Evolutionary conservation across 2,888 invertebrate genomes (phyloP), one percentile per base, ranked within the genome.

Genomic region (Clanis bilineata): DNA sequence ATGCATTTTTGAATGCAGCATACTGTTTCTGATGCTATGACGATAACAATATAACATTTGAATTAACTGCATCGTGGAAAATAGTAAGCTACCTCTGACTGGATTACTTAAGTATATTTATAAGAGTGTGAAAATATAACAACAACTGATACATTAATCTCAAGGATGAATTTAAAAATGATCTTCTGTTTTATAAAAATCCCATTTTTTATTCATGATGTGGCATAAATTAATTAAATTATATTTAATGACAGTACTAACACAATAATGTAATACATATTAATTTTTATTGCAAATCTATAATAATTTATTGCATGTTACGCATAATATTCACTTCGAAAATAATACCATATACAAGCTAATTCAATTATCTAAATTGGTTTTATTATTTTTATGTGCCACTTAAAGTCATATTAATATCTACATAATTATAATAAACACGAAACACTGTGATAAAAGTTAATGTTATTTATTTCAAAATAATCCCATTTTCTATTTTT

Each of bases 291-390:
- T 44, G 44, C 44, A 23, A 12, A 44, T 10, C 44, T 23, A 36
- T 36, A 12, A 23, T 22, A 44, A 44, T 44, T 44, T 44, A 44
- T 44, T 23, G 10, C 44, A 18, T 41, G 3, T 18, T 41, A 41
- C 18, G 6, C 39, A 39, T 39, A 39, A 15, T 15, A 15, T 36
- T 36, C 41, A 41, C 41, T 18, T 41, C 9, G 18, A 18, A 41
- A 1, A 41, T 41, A 41, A 41, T 41, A 41, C 18, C 6, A 18
- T 41, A 18, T 41, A 41, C 41, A 41, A 47, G 6, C 25, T 25
- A 47, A 47, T 47, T 47, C 28, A 47, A 47, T 28, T 47, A 28
- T 23, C 47, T 41, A 41, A 41, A 41, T 41, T 18, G 41, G 9
- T 41, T 41, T 41, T 12, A 6, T 41, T 41, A 18, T 41, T 41